Evolutionary conservation across 2,797 vertebrate species (phyloP).

Genomic region (Dendrocincla tyrannina): DNA sequence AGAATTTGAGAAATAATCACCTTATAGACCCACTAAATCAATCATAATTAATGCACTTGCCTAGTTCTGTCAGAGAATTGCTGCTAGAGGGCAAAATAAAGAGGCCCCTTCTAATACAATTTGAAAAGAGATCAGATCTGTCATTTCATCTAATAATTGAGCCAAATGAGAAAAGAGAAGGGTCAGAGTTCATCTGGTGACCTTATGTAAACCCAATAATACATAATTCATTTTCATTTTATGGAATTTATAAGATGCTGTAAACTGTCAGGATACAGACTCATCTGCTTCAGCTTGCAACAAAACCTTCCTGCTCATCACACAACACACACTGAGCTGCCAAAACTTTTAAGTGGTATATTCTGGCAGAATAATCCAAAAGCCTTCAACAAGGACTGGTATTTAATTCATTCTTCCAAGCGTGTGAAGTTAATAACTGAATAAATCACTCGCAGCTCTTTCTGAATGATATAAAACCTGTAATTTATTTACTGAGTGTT

Average conservation of each 20-base stretch:
- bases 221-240: constrained; percentile 82
- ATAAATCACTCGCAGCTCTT: constrained; percentile 76
- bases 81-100: constrained; percentile 87
- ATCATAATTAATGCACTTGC: constrained; percentile 96
- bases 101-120: constrained; percentile 82
- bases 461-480: constrained; percentile 81
- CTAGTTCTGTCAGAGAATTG: constrained; percentile 84
- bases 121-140: constrained; percentile 90
- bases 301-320: constrained; percentile 2
- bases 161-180: constrained; percentile 83
- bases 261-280: constrained; percentile 67
- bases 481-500: constrained; percentile 83
- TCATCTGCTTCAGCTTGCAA: constrained; percentile 42
- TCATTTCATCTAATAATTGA: constrained; percentile 94
- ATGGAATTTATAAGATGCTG: constrained; percentile 77
- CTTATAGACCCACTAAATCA: constrained; percentile 90
- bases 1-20: constrained; percentile 94
- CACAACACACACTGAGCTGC: not conserved
- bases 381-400: constrained; percentile 62
- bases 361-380: constrained; percentile 68
- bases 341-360: constrained; percentile 64
- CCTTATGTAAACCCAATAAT: constrained; percentile 82
- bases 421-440: constrained; percentile 81
- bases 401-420: constrained; percentile 81
- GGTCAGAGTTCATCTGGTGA: constrained; percentile 81